Evolutionary conservation across 1,140 invertebrate genomes (phyloP).

Genomic region (Chironomus tepperi): DNA sequence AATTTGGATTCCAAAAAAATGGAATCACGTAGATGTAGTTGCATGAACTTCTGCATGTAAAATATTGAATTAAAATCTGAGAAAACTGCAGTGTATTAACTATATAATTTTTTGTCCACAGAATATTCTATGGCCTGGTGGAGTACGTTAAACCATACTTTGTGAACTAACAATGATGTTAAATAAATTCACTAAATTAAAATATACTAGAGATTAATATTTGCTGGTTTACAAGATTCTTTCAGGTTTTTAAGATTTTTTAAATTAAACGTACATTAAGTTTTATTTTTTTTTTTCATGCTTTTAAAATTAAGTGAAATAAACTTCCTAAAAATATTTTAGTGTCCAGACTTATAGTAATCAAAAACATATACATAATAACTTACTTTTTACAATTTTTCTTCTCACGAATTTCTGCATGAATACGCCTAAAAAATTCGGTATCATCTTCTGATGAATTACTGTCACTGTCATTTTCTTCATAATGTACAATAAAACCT

Average conservation of each 20-base stretch:
- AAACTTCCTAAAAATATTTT: too few species aligned
- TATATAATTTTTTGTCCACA: background rate
- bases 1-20: constrained; percentile 23
- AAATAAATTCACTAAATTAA: background rate
- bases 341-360: too few species aligned
- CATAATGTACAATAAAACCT: too few species aligned
- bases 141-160: background rate
- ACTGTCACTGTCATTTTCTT: too few species aligned
- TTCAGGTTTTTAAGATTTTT: too few species aligned
- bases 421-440: background rate
- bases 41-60: background rate
- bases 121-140: background rate
- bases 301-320: too few species aligned
- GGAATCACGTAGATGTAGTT: constrained; percentile 19
- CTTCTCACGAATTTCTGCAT: background rate
- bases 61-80: background rate
- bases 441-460: background rate
- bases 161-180: background rate
- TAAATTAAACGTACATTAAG: background rate
- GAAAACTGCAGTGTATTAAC: background rate
- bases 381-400: background rate
- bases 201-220: too few species aligned
- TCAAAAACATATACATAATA: background rate
- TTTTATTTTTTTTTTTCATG: too few species aligned
- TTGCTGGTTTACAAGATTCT: too few species aligned